A percentile compares a stretch with the other conserved stretches of the same genome.
phyloP scores from a whole-genome alignment of 30 jellyfish, hydroid and myxozoan species.

The Sanderia malayensis region DNA sequence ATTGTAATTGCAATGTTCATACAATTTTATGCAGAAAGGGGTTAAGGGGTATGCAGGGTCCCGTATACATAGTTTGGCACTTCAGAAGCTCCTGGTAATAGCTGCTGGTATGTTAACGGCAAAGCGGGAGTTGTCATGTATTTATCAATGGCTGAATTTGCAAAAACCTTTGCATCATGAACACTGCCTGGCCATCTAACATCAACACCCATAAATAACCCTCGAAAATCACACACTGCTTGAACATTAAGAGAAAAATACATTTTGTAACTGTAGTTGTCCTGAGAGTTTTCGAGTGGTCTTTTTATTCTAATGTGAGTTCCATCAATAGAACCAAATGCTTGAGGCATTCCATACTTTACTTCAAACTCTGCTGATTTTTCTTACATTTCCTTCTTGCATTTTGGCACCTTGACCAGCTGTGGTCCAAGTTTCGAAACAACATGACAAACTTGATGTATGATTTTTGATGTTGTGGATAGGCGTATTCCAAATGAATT shows the following conservation, averaged over 20 bases:
- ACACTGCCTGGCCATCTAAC: slow-evolving; percentile 65
- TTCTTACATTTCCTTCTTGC: slow-evolving; percentile 3
- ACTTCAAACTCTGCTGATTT: slow-evolving; percentile 32
- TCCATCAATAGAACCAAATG: too few relatives aligned
- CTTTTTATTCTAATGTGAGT: slow-evolving; percentile 54
- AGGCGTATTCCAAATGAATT: slow-evolving; percentile 35
- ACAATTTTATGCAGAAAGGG: too few relatives aligned
- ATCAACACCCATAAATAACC: slow-evolving; percentile 53
- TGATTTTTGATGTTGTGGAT: slow-evolving; percentile 26
- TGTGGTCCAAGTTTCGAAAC: slow-evolving; percentile 20
- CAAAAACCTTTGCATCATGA: slow-evolving; percentile 61
- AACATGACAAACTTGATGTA: slow-evolving; percentile 31
- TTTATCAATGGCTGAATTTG: slow-evolving; percentile 18
- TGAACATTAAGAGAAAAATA: slow-evolving; percentile 45
- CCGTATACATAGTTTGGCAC: too few relatives aligned
- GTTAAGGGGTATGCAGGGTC: too few relatives aligned
- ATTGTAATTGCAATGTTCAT: too few relatives aligned
- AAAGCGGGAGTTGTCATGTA: not conserved
- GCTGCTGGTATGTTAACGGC: too few relatives aligned
- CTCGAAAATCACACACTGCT: slow-evolving; percentile 54
- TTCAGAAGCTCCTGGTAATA: too few relatives aligned
- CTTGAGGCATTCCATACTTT: too few relatives aligned
- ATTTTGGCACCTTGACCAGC: slow-evolving; percentile 7
- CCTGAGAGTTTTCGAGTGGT: slow-evolving; percentile 52
- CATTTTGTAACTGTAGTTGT: slow-evolving; percentile 33